phyloP scores from a whole-genome alignment of 1,140 invertebrate genomes.

The Leptoteleia sp. region DNA sequence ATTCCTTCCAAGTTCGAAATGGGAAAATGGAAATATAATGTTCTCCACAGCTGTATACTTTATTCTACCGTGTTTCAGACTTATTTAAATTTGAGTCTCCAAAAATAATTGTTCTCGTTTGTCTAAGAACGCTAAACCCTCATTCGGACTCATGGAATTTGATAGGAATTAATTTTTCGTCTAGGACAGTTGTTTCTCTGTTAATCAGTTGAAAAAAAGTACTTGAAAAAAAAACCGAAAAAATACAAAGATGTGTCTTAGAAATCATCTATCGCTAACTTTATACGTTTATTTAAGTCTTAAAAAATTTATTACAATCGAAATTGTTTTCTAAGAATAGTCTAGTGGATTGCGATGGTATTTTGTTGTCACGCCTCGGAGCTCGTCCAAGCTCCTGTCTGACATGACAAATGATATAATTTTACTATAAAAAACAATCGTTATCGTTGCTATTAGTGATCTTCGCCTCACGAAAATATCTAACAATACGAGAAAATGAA shows the following conservation, averaged over 20 bases:
- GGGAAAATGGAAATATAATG: too few species aligned
- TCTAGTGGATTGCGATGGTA: constrained; percentile 29
- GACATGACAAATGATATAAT: constrained; percentile 33
- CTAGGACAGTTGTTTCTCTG: constrained; percentile 18
- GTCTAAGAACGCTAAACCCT: constrained; percentile 37
- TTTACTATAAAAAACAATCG: constrained; percentile 34
- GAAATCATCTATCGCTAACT: constrained; percentile 24
- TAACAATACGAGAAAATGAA: constrained; percentile 4
- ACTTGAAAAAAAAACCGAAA: constrained; percentile 23
- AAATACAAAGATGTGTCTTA: constrained; percentile 38
- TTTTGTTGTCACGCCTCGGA: constrained; percentile 11
- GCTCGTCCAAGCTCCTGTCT: constrained; percentile 27
- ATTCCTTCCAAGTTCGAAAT: too few species aligned
- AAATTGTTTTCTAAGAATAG: constrained; percentile 22
- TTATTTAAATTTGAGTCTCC: constrained; percentile 34
- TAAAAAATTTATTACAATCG: constrained; percentile 40
- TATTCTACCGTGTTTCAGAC: constrained; percentile 31
- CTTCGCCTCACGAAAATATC: constrained; percentile 5
- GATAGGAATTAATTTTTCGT: constrained; percentile 15
- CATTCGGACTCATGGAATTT: constrained; percentile 39
- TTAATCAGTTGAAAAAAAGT: constrained; percentile 29
- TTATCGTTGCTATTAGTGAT: neutral
- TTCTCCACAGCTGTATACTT: too few species aligned
- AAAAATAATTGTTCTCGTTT: constrained; percentile 51
- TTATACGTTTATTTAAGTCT: constrained; percentile 6